Conservation (phyloP, 2,113 vertebrate species). For the Narcine bancroftii region DNA sequence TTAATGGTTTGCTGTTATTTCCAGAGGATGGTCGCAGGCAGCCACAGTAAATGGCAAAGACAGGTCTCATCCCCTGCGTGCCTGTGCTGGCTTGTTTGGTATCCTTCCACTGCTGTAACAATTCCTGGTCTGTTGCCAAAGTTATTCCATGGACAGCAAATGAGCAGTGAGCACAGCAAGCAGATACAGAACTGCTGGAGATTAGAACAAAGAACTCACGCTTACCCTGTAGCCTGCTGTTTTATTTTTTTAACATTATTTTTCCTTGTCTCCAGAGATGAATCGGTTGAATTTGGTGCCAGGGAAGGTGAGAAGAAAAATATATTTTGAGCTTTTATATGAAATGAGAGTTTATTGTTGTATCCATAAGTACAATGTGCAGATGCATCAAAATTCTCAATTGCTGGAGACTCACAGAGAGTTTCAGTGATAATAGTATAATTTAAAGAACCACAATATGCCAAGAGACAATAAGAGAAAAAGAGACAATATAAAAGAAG, state of each 20-base stretch:
- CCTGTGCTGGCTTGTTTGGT: background rate
- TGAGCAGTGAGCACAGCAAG: slow-evolving; percentile 21
- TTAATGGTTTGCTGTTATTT: slow-evolving; percentile 33
- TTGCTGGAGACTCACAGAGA: too few relatives aligned
- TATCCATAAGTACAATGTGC: too few relatives aligned
- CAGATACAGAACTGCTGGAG: slow-evolving; percentile 7
- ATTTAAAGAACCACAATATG: too few relatives aligned
- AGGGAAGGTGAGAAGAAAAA: background rate
- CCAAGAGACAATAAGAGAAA: too few relatives aligned
- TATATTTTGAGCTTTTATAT: background rate
- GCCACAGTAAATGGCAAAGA: background rate
- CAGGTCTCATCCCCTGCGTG: slow-evolving; percentile 4
- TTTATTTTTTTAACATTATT: background rate
- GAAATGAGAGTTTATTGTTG: too few relatives aligned
- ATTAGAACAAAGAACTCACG: slow-evolving; percentile 11
- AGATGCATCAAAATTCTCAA: too few relatives aligned
- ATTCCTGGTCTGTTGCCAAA: slow-evolving; percentile 35
- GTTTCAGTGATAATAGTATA: too few relatives aligned
- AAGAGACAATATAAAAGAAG: too few relatives aligned
- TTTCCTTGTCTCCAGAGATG: background rate
- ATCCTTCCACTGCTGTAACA: slow-evolving; percentile 23
- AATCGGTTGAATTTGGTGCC: background rate
- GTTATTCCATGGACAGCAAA: slow-evolving; percentile 24
- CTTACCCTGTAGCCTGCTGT: background rate
- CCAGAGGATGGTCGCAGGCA: background rate